phyloP scores from a whole-genome alignment of 2,888 invertebrate genomes.

The Thera obeliscata region DNA sequence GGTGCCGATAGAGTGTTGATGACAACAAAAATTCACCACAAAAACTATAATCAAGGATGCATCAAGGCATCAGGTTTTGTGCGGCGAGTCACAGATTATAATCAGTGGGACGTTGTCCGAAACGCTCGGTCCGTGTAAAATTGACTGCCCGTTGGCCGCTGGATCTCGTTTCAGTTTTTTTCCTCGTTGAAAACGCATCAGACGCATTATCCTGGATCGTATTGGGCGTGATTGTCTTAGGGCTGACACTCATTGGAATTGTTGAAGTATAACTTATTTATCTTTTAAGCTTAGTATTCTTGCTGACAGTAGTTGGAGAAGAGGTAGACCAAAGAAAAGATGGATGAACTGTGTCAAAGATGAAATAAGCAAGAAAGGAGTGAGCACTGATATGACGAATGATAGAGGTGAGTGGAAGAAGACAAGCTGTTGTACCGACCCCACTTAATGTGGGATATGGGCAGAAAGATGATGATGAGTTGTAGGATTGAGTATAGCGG shows the following conservation, averaged over 20 bases:
- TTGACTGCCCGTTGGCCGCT: conserved; percentile 67
- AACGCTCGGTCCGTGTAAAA: conserved; percentile 72
- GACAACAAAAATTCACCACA: conserved; percentile 46
- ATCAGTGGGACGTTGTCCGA: conserved; percentile 41
- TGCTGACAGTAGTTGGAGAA: too few species aligned
- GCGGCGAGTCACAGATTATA: conserved; percentile 25
- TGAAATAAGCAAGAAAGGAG: too few species aligned
- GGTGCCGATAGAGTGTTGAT: conserved; percentile 33
- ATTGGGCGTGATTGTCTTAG: conserved; percentile 58
- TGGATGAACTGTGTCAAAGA: too few species aligned
- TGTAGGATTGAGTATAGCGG: too few species aligned
- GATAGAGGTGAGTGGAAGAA: too few species aligned
- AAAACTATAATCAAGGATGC: conserved; percentile 58
- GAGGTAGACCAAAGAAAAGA: too few species aligned
- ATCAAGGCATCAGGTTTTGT: conserved; percentile 66
- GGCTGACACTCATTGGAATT: conserved; percentile 23
- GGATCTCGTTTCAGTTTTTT: conserved; percentile 72
- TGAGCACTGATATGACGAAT: too few species aligned
- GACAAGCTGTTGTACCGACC: too few species aligned
- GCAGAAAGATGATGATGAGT: too few species aligned
- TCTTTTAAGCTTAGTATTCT: too few species aligned
- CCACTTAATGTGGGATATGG: too few species aligned
- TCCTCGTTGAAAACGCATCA: conserved; percentile 77
- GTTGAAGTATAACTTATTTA: too few species aligned
- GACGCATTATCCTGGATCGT: conserved; percentile 75